phyloP scores from a whole-genome alignment of 2,113 vertebrate species.

The Colinus virginianus region DNA sequence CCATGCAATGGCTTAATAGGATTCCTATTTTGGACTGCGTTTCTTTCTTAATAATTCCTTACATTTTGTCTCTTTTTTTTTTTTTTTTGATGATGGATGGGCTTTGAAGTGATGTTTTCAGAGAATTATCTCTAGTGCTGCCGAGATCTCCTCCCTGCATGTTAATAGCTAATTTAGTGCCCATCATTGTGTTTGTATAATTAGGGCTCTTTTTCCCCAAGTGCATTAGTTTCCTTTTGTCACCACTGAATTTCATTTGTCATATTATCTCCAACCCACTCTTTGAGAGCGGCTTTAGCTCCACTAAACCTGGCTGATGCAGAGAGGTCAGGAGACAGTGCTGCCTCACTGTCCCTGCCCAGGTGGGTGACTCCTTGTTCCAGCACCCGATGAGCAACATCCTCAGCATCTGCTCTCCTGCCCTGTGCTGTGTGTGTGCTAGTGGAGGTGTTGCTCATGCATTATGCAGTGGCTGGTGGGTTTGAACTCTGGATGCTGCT shows the following conservation, averaged over 20 bases:
- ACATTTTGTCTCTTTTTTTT: conserved; percentile 16
- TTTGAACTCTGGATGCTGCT: neutral
- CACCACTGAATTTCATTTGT: conserved; percentile 22
- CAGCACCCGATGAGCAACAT: rapidly evolving
- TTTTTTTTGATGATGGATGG: conserved; percentile 32
- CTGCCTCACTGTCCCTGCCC: rapidly evolving
- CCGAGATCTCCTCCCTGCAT: conserved; percentile 61
- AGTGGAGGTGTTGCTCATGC: rapidly evolving
- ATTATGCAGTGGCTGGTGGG: neutral
- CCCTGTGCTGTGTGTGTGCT: too few relatives aligned
- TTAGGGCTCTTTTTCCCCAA: conserved; percentile 59
- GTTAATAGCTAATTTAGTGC: conserved; percentile 73
- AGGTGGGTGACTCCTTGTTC: neutral
- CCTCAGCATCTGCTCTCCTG: neutral
- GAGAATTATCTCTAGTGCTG: conserved; percentile 49
- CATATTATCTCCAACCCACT: neutral
- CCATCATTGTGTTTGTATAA: conserved; percentile 66
- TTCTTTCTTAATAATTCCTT: conserved; percentile 31
- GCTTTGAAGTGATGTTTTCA: conserved; percentile 67
- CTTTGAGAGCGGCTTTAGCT: neutral
- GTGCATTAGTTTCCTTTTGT: conserved; percentile 64
- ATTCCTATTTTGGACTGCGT: neutral
- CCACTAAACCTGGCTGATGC: rapidly evolving
- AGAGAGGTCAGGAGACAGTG: rapidly evolving
- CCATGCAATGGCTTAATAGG: neutral